A percentile compares a stretch with the other conserved stretches of the same genome.
phyloP scores from a whole-genome alignment of 1,140 invertebrate species.

The Batillaria attramentaria region DNA sequence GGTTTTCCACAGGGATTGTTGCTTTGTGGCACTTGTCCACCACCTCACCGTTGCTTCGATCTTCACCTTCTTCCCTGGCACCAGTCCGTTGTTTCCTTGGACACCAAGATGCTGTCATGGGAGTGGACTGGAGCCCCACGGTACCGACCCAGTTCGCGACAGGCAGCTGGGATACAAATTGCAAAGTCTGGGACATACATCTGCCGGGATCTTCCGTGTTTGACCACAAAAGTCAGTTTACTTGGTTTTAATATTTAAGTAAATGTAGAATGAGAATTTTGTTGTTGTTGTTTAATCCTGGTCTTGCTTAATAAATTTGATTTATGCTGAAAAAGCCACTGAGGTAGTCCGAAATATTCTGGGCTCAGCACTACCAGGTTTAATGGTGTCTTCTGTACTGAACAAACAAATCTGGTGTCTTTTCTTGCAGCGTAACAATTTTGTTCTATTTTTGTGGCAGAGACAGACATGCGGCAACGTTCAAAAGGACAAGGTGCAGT shows the following conservation, averaged over 20 bases:
- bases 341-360: too few relatives aligned
- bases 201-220: neutral
- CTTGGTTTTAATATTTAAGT: neutral
- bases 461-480: too few relatives aligned
- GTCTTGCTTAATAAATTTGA: neutral
- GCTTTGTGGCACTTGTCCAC: constrained; percentile 22
- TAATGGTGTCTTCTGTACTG: neutral
- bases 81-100: constrained; percentile 5
- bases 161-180: neutral
- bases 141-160: constrained; percentile 9
- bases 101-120: constrained; percentile 5
- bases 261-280: neutral
- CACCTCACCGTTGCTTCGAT: neutral
- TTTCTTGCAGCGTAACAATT: too few relatives aligned
- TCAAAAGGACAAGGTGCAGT: too few relatives aligned
- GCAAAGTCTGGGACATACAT: constrained; percentile 7
- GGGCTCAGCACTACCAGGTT: too few relatives aligned
- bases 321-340: neutral
- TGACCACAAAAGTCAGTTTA: neutral
- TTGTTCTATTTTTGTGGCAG: too few relatives aligned
- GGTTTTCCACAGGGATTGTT: constrained; percentile 13
- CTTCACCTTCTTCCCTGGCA: neutral
- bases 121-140: constrained; percentile 8
- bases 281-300: neutral
- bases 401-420: neutral